Conservation (phyloP, 2,113 vertebrate species). For the Poeciliopsis retropinna region DNA sequence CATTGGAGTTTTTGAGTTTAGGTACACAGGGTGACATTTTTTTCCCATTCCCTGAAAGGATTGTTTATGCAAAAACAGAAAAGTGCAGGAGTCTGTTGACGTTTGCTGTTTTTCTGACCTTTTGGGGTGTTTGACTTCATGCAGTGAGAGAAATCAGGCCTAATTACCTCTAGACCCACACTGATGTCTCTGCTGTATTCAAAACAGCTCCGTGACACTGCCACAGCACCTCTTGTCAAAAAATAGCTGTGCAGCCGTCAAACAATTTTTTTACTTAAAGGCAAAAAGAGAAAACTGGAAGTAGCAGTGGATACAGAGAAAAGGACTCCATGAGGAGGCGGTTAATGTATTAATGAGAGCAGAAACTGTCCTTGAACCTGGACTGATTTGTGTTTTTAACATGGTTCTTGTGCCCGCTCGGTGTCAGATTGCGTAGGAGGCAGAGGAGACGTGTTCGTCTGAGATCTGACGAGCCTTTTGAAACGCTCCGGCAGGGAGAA, state of each 20-base stretch:
- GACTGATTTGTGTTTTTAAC: conserved; percentile 41
- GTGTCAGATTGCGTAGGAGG: conserved; percentile 69
- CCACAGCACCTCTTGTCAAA: conserved; percentile 48
- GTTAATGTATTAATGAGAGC: conserved; percentile 66
- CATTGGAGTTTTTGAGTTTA: conserved; percentile 25
- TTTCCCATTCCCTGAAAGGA: conserved; percentile 29
- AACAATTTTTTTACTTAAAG: conserved; percentile 27
- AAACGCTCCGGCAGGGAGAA: conserved; percentile 53
- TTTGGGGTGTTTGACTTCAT: conserved; percentile 65
- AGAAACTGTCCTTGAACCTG: conserved; percentile 74
- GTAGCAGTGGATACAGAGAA: conserved; percentile 36
- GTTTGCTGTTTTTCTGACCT: conserved; percentile 73
- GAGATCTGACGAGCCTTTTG: conserved; percentile 71
- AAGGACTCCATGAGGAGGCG: conserved; percentile 57
- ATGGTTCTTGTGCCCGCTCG: conserved; percentile 42
- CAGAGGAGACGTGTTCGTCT: conserved; percentile 57
- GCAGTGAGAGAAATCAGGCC: conserved; percentile 64
- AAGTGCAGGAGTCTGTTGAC: conserved; percentile 48
- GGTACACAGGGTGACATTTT: conserved; percentile 38
- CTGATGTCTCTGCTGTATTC: conserved; percentile 67
- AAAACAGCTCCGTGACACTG: conserved; percentile 49
- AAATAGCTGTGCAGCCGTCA: conserved; percentile 59
- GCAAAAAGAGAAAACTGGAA: conserved; percentile 33
- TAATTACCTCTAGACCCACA: conserved; percentile 73
- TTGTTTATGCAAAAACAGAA: conserved; percentile 45